Conservation (phyloP, 2,888 invertebrate species). For the Trichogramma evanescens region DNA sequence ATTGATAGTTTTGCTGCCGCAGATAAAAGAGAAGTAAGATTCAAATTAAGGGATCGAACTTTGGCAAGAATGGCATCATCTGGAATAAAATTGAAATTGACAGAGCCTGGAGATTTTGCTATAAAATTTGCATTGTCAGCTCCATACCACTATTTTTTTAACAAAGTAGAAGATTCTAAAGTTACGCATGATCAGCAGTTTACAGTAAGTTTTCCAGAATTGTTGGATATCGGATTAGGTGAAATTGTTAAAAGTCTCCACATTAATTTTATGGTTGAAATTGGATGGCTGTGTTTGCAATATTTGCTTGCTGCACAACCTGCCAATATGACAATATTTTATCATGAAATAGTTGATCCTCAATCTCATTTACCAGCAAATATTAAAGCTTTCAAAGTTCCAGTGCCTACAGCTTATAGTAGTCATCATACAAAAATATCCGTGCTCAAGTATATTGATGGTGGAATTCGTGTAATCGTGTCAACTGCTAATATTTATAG, state of each 20-base stretch:
- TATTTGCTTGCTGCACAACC: conserved; percentile 71
- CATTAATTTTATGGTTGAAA: conserved; percentile 89
- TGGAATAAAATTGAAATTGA: conserved; percentile 52
- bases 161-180: conserved; percentile 60
- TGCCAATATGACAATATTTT: conserved; percentile 45
- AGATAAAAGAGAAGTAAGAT: conserved; percentile 15
- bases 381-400: conserved; percentile 30
- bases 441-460: conserved; percentile 73
- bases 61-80: conserved; percentile 35
- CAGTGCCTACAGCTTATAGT: conserved; percentile 32
- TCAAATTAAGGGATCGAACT: conserved; percentile 29
- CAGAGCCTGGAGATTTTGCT: conserved; percentile 58
- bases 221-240: conserved; percentile 72
- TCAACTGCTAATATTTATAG: conserved; percentile 88
- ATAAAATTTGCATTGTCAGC: conserved; percentile 59
- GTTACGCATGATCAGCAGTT: conserved; percentile 60
- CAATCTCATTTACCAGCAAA: conserved; percentile 26
- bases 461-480: conserved; percentile 75
- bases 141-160: conserved; percentile 71
- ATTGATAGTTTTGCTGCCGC: conserved; percentile 10
- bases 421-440: conserved; percentile 65
- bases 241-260: conserved; percentile 70
- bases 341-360: conserved; percentile 26
- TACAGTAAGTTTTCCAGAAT: conserved; percentile 68
- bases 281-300: conserved; percentile 81